Conservation (phyloP, 2,797 vertebrate genomes). For the Streptopelia turtur region DNA sequence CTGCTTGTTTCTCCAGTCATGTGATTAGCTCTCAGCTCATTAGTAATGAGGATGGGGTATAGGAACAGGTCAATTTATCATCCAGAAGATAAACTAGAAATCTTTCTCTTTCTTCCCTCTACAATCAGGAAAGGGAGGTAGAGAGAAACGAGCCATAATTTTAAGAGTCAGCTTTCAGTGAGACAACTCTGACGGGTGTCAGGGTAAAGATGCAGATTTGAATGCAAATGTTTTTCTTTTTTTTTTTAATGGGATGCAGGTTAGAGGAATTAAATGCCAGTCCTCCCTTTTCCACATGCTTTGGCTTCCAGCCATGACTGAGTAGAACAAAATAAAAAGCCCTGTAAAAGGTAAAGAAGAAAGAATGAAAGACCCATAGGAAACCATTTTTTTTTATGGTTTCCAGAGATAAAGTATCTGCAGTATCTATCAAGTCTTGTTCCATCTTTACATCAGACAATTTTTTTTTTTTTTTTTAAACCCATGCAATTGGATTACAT, state of each 20-base stretch:
- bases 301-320: slow-evolving; percentile 1
- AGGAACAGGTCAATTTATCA: slow-evolving; percentile 16
- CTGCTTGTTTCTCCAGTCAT: neutral
- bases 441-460: neutral
- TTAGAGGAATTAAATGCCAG: neutral
- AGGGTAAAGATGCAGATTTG: slow-evolving; percentile 6
- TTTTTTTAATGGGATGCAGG: neutral
- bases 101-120: rapidly evolving
- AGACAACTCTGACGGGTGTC: neutral
- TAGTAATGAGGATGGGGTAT: neutral
- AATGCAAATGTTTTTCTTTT: neutral
- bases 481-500: neutral
- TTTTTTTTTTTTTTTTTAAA: neutral
- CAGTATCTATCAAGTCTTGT: slow-evolving; percentile 13
- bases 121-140: neutral
- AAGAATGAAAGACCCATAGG: neutral
- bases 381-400: slow-evolving; percentile 8
- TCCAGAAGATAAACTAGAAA: neutral
- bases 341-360: slow-evolving; percentile 10
- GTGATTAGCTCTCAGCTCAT: slow-evolving; percentile 16
- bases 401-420: slow-evolving; percentile 3
- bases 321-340: slow-evolving; percentile 11
- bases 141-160: neutral
- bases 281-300: neutral
- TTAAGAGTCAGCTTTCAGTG: neutral